phyloP scores from a whole-genome alignment of 2,113 vertebrate species.

The Caranx melampygus region DNA sequence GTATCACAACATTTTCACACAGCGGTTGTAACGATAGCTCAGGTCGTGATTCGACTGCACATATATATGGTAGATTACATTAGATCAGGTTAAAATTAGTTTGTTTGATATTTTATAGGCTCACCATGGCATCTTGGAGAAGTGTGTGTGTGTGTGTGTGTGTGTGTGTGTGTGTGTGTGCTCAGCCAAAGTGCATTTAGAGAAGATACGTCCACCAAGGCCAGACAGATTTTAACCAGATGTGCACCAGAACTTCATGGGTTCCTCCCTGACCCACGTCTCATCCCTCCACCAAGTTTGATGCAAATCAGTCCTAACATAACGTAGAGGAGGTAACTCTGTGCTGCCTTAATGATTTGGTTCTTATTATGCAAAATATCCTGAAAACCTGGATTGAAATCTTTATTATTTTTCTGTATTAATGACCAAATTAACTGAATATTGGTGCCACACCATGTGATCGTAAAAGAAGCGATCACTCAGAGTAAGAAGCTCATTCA shows the following conservation, averaged over 20 bases:
- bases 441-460: background rate
- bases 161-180: background rate
- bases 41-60: constrained; percentile 35
- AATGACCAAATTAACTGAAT: background rate
- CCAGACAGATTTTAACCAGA: too few species aligned
- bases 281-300: too few species aligned
- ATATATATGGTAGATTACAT: constrained; percentile 16
- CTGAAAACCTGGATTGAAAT: background rate
- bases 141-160: background rate
- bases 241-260: too few species aligned
- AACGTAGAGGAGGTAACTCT: background rate
- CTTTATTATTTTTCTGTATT: background rate
- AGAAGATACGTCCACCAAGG: too few species aligned
- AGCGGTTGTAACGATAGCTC: constrained; percentile 30
- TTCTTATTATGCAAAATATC: background rate
- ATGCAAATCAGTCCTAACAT: too few species aligned
- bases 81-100: constrained; percentile 7
- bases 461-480: background rate
- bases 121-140: background rate
- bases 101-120: constrained; percentile 1
- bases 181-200: background rate
- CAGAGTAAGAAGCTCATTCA: too few species aligned
- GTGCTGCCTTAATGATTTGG: background rate
- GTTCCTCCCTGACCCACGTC: too few species aligned
- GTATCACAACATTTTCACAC: constrained; percentile 70